Evolutionary conservation across 37 sponge, comb jelly and placozoan species (phyloP).

Genomic region (Bolinopsis microptera): DNA sequence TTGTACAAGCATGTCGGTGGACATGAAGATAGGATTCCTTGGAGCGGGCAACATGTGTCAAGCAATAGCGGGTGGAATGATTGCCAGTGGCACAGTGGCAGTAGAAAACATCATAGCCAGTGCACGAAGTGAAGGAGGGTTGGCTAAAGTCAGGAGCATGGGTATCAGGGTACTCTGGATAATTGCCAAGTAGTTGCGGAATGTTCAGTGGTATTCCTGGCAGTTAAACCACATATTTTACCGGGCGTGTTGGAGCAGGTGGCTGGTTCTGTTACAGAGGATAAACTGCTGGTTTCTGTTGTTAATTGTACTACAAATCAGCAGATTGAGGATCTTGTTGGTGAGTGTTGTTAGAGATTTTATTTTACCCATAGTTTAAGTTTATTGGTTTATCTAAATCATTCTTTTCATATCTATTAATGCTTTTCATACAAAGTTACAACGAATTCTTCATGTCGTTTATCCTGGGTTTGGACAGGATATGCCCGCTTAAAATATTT

Average conservation of each 20-base stretch:
- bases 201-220: conserved; percentile 27
- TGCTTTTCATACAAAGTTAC: too few relatives aligned
- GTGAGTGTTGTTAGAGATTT: background rate
- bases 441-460: too few relatives aligned
- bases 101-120: conserved; percentile 1
- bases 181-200: background rate
- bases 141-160: background rate
- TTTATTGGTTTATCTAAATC: too few relatives aligned
- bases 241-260: conserved; percentile 41
- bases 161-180: background rate
- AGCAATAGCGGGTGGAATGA: conserved; percentile 43
- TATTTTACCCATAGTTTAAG: too few relatives aligned
- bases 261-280: conserved; percentile 19
- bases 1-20: conserved; percentile 31
- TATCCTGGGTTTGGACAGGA: too few relatives aligned
- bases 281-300: conserved; percentile 51
- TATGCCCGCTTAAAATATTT: too few relatives aligned
- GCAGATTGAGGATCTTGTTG: conserved; percentile 32
- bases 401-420: too few relatives aligned
- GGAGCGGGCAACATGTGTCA: conserved; percentile 64
- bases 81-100: conserved; percentile 1
- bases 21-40: conserved; percentile 36
- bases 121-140: conserved; percentile 6
- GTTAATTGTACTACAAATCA: conserved; percentile 3
- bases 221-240: conserved; percentile 58